Evolutionary conservation across 2,113 vertebrate species (phyloP).

Genomic region (Antechinus flavipes): DNA sequence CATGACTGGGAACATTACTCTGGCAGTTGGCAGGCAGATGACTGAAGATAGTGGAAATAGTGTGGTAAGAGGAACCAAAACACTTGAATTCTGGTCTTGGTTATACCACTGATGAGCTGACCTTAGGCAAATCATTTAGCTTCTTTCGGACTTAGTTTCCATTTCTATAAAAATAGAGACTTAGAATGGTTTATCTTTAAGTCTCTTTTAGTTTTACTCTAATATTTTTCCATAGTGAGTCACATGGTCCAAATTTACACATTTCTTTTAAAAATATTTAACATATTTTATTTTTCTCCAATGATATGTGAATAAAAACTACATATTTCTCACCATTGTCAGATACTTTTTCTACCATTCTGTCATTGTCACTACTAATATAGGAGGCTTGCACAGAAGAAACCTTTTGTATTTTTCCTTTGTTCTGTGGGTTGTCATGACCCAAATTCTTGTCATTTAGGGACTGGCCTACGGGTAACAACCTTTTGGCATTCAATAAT

Average conservation of each 20-base stretch:
- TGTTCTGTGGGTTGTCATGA: not conserved
- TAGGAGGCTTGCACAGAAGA: not conserved
- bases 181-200: not conserved
- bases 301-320: not conserved
- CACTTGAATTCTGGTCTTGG: not conserved
- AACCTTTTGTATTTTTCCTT: not conserved
- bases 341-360: not conserved
- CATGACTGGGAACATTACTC: not conserved
- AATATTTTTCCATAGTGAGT: not conserved
- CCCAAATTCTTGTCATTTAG: not conserved
- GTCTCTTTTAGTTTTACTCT: not conserved
- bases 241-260: not conserved
- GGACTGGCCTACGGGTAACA: not conserved
- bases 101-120: rapidly evolving
- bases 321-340: not conserved
- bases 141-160: not conserved
- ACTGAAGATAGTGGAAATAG: not conserved
- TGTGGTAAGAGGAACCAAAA: not conserved
- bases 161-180: rapidly evolving
- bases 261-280: not conserved
- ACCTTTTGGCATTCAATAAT: not conserved
- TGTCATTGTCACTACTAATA: not conserved
- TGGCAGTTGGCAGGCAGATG: not conserved
- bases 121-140: not conserved
- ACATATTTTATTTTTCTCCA: too few species aligned